phyloP scores from a whole-genome alignment of 2,113 vertebrate species.

The Trochalopteron elliotii region DNA sequence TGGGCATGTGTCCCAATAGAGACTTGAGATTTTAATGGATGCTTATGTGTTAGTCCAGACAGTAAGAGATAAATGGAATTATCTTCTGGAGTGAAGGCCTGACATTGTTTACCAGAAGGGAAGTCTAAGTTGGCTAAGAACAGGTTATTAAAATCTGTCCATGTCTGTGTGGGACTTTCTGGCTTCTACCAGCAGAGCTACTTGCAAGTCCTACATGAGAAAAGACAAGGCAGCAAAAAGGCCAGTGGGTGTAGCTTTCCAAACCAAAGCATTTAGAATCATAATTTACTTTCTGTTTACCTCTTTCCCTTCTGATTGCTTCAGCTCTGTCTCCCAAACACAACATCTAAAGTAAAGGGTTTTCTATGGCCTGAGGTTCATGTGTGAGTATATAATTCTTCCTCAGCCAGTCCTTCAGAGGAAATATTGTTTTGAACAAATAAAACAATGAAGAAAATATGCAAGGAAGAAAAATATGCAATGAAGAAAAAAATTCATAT shows the following conservation, averaged over 20 bases:
- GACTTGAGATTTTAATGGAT: neutral
- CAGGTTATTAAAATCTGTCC: neutral
- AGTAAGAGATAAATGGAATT: neutral
- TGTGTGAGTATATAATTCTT: neutral
- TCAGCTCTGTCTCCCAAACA: neutral
- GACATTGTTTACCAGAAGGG: neutral
- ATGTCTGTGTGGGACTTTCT: neutral
- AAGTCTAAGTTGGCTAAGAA: neutral
- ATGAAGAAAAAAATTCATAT: neutral
- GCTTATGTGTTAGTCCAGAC: neutral
- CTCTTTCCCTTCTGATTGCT: neutral
- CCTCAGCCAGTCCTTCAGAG: neutral
- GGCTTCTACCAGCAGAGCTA: neutral
- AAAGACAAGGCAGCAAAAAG: neutral
- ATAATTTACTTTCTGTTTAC: neutral
- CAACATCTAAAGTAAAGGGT: neutral
- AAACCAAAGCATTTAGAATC: neutral
- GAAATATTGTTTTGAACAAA: neutral
- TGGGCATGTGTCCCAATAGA: neutral
- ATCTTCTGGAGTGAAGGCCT: neutral
- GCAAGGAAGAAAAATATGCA: neutral
- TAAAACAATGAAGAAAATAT: neutral
- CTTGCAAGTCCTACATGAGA: neutral
- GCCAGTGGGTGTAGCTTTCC: neutral
- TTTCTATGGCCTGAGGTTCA: neutral